phyloP scores from a whole-genome alignment of 2,113 vertebrate genomes.

The Bambusicola thoracicus region DNA sequence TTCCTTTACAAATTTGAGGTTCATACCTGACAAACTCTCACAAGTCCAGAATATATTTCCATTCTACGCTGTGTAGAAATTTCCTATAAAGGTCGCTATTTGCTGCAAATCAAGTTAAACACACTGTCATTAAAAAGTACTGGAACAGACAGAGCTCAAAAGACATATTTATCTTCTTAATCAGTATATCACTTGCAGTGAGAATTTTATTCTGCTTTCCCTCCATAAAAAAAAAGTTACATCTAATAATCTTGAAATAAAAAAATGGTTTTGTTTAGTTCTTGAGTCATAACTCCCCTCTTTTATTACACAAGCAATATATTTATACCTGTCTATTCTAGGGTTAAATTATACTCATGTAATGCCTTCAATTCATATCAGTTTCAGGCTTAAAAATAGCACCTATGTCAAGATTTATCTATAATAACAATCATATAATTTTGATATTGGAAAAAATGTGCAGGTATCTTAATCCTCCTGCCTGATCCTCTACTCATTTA shows the following conservation, averaged over 20 bases:
- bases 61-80: neutral
- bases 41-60: neutral
- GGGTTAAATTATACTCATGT: neutral
- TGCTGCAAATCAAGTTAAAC: fast-evolving
- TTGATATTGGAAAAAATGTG: neutral
- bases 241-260: neutral
- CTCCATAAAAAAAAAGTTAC: neutral
- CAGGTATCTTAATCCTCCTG: neutral
- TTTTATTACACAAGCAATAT: neutral
- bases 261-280: neutral
- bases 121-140: neutral
- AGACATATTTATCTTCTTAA: neutral
- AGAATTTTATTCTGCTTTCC: neutral
- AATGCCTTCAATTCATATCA: neutral
- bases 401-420: neutral
- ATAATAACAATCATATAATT: neutral
- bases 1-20: neutral
- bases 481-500: neutral
- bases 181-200: neutral
- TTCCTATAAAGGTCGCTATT: neutral
- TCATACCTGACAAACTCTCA: neutral
- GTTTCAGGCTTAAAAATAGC: neutral
- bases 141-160: neutral
- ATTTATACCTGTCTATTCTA: neutral
- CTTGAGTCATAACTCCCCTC: neutral